Conservation (phyloP, 2,888 invertebrate species). For the Synanthedon andrenaeformis region DNA sequence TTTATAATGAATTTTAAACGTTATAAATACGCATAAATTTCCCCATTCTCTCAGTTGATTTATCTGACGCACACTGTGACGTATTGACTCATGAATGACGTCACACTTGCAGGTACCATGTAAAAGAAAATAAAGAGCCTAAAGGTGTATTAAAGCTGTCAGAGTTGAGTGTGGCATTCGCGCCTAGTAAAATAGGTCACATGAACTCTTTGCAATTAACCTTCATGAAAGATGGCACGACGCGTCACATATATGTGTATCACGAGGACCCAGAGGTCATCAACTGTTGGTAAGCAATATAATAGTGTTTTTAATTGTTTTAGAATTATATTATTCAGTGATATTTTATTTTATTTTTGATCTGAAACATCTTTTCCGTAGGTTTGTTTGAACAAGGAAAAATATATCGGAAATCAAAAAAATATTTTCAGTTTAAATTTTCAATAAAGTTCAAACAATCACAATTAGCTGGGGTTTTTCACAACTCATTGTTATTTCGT, state of each 20-base stretch:
- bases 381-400: no score
- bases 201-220: slow-evolving; percentile 87
- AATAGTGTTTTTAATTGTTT: slow-evolving; percentile 1
- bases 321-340: neutral
- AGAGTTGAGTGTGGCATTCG: slow-evolving; percentile 86
- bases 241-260: slow-evolving; percentile 88
- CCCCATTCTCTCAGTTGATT: no score
- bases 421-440: no score
- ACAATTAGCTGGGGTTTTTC: no score
- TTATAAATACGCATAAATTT: no score
- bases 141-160: slow-evolving; percentile 85
- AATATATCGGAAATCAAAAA: no score
- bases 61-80: no score
- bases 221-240: slow-evolving; percentile 86
- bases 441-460: no score
- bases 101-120: slow-evolving; percentile 67
- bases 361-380: no score
- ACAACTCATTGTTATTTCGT: no score
- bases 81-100: neutral
- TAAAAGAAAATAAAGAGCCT: slow-evolving; percentile 81
- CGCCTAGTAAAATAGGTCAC: slow-evolving; percentile 83
- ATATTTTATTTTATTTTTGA: no score
- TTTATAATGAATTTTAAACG: no score
- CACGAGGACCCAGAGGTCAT: slow-evolving; percentile 88
- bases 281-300: slow-evolving; percentile 77